These are phyloP conservation scores for Drosophila formosana DNA, from an alignment of 2,888 invertebrate genomes.

Conservation along the genomic window DNA sequence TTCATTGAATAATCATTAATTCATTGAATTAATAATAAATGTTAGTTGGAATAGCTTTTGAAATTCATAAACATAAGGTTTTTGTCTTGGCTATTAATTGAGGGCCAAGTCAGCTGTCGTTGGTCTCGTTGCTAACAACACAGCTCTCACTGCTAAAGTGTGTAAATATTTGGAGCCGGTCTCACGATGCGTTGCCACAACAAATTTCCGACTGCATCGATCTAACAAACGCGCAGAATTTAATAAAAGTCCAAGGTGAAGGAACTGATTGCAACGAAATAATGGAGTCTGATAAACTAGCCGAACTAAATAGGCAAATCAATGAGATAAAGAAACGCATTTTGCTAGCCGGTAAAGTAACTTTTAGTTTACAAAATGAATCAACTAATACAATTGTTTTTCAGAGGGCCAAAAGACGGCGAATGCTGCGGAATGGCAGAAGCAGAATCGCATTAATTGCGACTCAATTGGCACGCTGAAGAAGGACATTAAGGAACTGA, in stretches of 20 bases:
- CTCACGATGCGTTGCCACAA: slow-evolving; percentile 50
- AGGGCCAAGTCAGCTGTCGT: slow-evolving; percentile 17
- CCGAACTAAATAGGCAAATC: slow-evolving; percentile 89
- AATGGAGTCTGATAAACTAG: slow-evolving; percentile 83
- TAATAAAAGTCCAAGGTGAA: slow-evolving; percentile 4
- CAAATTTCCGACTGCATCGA: slow-evolving; percentile 51
- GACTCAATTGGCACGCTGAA: slow-evolving; percentile 90
- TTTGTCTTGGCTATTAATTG: slow-evolving; percentile 7
- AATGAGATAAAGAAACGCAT: slow-evolving; percentile 94
- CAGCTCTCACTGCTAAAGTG: background rate
- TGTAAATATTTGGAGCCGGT: slow-evolving; percentile 24
- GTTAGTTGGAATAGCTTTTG: too few relatives aligned
- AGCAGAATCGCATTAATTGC: slow-evolving; percentile 89
- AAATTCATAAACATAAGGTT: too few relatives aligned
- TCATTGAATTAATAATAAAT: too few relatives aligned
- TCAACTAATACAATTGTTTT: background rate
- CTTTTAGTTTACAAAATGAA: background rate
- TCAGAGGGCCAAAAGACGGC: slow-evolving; percentile 94
- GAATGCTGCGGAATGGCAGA: slow-evolving; percentile 92
- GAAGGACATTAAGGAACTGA: slow-evolving; percentile 89
- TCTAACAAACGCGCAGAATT: slow-evolving; percentile 49
- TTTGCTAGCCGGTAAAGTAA: slow-evolving; percentile 90
- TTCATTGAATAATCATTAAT: too few relatives aligned
- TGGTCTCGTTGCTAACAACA: slow-evolving; percentile 25
- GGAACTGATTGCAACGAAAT: background rate